These are phyloP conservation scores for Drosophila borealis DNA, from an alignment of 2,888 invertebrate species.

Conservation along the genomic window DNA sequence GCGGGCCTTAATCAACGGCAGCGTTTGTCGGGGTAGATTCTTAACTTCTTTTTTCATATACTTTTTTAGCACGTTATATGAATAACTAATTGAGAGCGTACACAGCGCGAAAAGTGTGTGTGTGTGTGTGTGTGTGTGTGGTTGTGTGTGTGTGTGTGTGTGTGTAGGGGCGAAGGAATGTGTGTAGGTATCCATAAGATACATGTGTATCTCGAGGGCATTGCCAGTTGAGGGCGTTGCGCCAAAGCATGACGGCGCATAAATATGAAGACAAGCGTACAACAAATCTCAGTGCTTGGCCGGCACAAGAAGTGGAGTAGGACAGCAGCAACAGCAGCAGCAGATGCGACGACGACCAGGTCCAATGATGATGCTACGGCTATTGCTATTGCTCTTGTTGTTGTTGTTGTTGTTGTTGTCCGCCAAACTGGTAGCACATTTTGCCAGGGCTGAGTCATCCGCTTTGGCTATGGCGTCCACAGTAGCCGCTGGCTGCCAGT, in stretches of 20 bases:
- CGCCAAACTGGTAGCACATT: slow-evolving; percentile 75
- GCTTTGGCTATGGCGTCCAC: slow-evolving; percentile 34
- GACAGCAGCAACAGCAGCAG: slow-evolving; percentile 41
- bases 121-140: slow-evolving; percentile 2
- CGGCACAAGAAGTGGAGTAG: slow-evolving; percentile 68
- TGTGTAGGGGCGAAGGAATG: slow-evolving; percentile 29
- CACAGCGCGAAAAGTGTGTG: slow-evolving; percentile 33
- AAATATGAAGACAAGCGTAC: slow-evolving; percentile 46
- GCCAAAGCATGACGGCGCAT: slow-evolving; percentile 74
- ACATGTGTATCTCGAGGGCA: slow-evolving; percentile 66
- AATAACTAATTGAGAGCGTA: slow-evolving; percentile 77
- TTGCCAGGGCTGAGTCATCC: slow-evolving; percentile 57
- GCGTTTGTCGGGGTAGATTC: slow-evolving; percentile 21
- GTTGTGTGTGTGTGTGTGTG: slow-evolving; percentile 7
- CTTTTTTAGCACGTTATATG: slow-evolving; percentile 72
- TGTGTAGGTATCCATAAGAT: slow-evolving; percentile 61
- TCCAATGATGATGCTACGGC: slow-evolving; percentile 28
- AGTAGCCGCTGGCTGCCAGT: slow-evolving; percentile 53
- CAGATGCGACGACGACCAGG: slow-evolving; percentile 40
- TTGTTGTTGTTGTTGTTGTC: slow-evolving; percentile 21
- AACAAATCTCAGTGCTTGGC: slow-evolving; percentile 42
- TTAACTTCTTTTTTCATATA: slow-evolving; percentile 7
- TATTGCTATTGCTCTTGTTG: slow-evolving; percentile 14
- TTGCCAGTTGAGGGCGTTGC: slow-evolving; percentile 69
- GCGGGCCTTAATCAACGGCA: slow-evolving; percentile 72